Evolutionary conservation across 2,888 invertebrate species (phyloP), one percentile per base, ranked within the genome.

Genomic region (Elaeidobius kamerunicus): DNA sequence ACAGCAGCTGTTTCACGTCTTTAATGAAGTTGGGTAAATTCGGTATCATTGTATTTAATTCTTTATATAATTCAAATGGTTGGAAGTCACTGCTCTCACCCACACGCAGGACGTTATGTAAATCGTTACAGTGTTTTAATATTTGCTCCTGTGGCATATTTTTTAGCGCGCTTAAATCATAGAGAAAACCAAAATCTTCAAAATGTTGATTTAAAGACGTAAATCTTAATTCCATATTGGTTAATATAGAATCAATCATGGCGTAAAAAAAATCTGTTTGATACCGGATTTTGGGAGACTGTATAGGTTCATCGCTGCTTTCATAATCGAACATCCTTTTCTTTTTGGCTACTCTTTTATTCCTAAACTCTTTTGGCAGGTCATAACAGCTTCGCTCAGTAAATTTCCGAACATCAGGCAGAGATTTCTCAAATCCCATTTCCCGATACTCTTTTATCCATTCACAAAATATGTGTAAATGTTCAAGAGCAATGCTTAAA

Each of bases 381-480:
- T 52, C 40, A 45, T 40, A 52, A 48, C 47, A 34, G 47, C 53
- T 38, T 49, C 32, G 42, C 19, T 48, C 39, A 49, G 44, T 49
- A 43, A 48, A 53, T 11, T 49, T 38, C 14, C 18, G 18, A 27
- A 43, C 27, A 19, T 44, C 39, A 38, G 52, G 34, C 35, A 43
- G 35, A 14, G 17, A 45, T 44, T 38, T 9, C 17, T 40, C 28
- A 15, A 47, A 47, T 14, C 40, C 40, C 39, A 23, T 52, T 46
- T 56, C 15, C 12, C 40, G 38, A 53, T 38, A 56, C 41, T 54
- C 43, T 46, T 50, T 46, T 12, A 46, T 50, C 54, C 43, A 55
- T 28, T 51, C 51, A 34, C 56, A 54, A 54, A 54, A 54, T 45
- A 46, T 46, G 32, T 34, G 50, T 28, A 57, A 54, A 51, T 54